Percentiles rank a stretch among this genome's conserved stretches.
Conservation (phyloP, 2,797 vertebrate genomes). For the Neopelma chrysocephalum region DNA sequence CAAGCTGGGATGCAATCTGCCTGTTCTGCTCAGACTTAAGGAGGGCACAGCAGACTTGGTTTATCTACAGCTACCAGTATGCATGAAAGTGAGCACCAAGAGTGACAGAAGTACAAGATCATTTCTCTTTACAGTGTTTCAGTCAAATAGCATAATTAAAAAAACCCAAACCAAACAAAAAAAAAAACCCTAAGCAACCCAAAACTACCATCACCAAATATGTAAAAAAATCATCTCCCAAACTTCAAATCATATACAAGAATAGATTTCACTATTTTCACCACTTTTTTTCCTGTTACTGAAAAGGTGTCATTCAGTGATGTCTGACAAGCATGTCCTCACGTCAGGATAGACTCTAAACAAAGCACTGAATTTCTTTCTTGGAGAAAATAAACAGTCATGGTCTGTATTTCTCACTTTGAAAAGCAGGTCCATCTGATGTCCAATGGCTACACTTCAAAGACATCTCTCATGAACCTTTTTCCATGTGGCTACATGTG, state of each 20-base stretch:
- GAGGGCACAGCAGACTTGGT: background rate
- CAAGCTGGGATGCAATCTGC: background rate
- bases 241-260: background rate
- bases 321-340: background rate
- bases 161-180: background rate
- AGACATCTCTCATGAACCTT: background rate
- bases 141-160: background rate
- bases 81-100: background rate
- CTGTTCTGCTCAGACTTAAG: background rate
- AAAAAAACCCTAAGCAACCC: fast-evolving
- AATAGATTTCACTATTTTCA: background rate
- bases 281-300: fast-evolving
- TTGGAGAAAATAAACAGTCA: background rate
- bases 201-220: background rate
- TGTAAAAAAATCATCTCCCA: background rate
- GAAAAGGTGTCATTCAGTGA: background rate
- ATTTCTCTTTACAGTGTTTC: background rate
- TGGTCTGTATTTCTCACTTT: constrained; percentile 9
- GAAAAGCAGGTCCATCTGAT: background rate
- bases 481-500: constrained; percentile 21
- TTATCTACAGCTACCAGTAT: background rate
- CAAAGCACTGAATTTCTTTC: background rate
- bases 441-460: constrained; percentile 5
- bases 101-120: background rate
- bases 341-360: background rate